These are phyloP conservation scores for Tiliacea citrago DNA, from an alignment of 2,888 invertebrate species.

Conservation along the genomic window DNA sequence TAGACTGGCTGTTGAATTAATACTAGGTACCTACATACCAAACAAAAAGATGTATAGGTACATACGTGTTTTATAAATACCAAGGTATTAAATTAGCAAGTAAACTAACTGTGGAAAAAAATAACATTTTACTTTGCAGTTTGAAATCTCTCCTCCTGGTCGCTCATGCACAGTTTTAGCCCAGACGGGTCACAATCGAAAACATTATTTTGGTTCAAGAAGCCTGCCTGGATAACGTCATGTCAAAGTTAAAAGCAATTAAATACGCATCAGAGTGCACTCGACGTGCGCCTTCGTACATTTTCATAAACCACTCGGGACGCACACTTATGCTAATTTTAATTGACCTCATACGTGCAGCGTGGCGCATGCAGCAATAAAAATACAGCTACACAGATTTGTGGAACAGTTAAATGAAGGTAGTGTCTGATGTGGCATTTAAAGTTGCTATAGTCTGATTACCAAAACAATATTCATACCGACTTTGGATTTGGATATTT, in stretches of 20 bases:
- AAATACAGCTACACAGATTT: slow-evolving; percentile 22
- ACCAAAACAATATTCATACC: background rate
- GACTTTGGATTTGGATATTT: background rate
- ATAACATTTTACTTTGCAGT: background rate
- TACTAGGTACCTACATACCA: background rate
- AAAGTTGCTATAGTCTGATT: background rate
- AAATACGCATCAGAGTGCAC: slow-evolving; percentile 57
- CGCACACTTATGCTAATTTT: slow-evolving; percentile 59
- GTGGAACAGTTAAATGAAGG: slow-evolving; percentile 4
- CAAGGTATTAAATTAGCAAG: no score
- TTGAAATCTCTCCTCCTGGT: background rate
- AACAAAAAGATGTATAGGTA: no score
- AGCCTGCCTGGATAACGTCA: slow-evolving; percentile 53
- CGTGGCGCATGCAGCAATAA: slow-evolving; percentile 28
- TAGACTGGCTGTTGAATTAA: background rate
- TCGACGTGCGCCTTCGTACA: slow-evolving; percentile 41
- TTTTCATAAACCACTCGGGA: slow-evolving; percentile 49
- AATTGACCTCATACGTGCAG: slow-evolving; percentile 41
- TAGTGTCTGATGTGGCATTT: background rate
- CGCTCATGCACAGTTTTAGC: background rate
- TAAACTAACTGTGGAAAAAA: background rate
- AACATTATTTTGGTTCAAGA: slow-evolving; percentile 47
- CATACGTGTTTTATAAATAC: background rate
- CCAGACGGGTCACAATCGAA: slow-evolving; percentile 30
- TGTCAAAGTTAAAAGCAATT: slow-evolving; percentile 66